Evolutionary conservation across 2,888 invertebrate genomes (phyloP), one percentile per base, ranked within the genome.

Genomic region (Loripinus fragilis): DNA sequence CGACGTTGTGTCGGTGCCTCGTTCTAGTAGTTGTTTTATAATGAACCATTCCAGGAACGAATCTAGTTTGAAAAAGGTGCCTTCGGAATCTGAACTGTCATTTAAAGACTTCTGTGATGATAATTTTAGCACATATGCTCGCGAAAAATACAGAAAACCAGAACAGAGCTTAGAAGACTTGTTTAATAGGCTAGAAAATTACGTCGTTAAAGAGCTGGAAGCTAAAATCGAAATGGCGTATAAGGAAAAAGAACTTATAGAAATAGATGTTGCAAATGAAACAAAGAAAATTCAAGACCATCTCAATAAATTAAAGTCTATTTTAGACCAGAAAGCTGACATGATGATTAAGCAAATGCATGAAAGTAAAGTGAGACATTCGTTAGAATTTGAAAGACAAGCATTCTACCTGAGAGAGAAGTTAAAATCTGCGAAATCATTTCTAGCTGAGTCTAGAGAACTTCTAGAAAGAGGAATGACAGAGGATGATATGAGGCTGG

Each of bases 291-390:
- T 83, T 15, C 71, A 48, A 20, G 83, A 80, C 0, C 80, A 83
- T 48, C 76, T 81, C 3, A 68, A 69, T 20, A 78, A 50, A 23
- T 50, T 83, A 28, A 83, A 83, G 33, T 67, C 25, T 8, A 28
- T 73, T 30, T 70, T 83, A 30, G 83, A 83, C 28, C 73, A 74
- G 42, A 74, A 71, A 30, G 83, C 80, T 2, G 83, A 83, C 25
- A 12, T 55, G 5, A 80, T 83, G 78, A 66, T 81, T 25, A 76
- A 69, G 66, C 76, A 66, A 67, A 76, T 78, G 20, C 52, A 74
- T 8, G 83, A 83, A 28, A 83, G 83, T 48, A 81, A 77, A 50
- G 48, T 41, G 1, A 67, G 83, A 67, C 83, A 83, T 66, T 48
- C 50, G 0, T 42, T 67, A 23, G 83, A 83, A 33, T 69, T 81